Evolutionary conservation across 2,888 invertebrate species (phyloP), one percentile per base, ranked within the genome.

Genomic region (Drosophila parthenogenetica): DNA sequence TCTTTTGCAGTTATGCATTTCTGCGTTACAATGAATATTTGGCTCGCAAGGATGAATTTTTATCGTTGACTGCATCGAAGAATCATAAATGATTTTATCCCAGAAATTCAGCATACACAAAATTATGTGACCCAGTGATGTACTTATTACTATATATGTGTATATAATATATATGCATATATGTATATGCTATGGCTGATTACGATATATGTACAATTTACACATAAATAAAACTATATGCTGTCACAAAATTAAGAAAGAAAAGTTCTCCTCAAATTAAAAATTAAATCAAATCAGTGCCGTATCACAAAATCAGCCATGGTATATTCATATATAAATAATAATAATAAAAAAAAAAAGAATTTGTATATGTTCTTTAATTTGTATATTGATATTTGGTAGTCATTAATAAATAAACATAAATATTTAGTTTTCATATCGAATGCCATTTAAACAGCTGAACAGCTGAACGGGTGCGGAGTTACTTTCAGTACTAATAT

Each of bases 11-110:
- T 76, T 97, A 95, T 92, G 96, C 96, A 54, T 94, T 94, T 88
- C 93, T 94, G 79, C 94, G 96, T 77, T 93, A 97, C 69, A 94
- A 94, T 73, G 95, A 96, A 91, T 97, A 96, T 93, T 95, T 94
- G 89, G 93, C 94, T 61, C 93, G 93, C 78, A 96, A 95, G 92
- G 93, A 94, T 39, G 90, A 93, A 79, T 94, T 94, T 77, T 92
- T 94, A 50, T 92, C 87, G 90, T 76, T 92, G 66, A 83, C 80
- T 79, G 73, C 68, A 62, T 42, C 71, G 42, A 76, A 73, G 82
- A 87, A 79, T 73, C 81, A 81, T 71, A 81, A 87, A 81, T 87
- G 82, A 82, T 79, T 81, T 81, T 77, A 55, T 72, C 55, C 46
- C 66, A 32, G 22, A 60, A 45, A 55, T 67, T 58, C 42, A 48